phyloP scores from a whole-genome alignment of 2,888 invertebrate genomes.

The Thecocarcelia acutangulata region DNA sequence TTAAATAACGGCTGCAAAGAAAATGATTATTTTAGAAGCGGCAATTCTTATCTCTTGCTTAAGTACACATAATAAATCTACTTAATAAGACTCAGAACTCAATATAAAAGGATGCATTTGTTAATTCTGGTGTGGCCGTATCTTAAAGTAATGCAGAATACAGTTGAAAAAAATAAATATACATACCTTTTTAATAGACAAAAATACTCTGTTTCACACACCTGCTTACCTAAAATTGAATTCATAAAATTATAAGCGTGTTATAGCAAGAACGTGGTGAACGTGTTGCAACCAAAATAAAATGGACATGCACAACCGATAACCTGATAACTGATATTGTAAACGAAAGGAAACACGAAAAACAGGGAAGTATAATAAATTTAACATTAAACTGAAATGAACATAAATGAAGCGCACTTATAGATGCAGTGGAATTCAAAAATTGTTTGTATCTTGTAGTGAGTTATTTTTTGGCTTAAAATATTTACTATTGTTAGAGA shows the following conservation, averaged over 20 bases:
- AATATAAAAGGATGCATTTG: no score
- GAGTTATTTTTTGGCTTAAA: no score
- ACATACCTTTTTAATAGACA: not conserved
- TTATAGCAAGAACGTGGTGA: slow-evolving; percentile 62
- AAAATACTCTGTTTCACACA: not conserved
- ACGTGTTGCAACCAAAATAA: slow-evolving; percentile 48
- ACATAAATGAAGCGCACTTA: not conserved
- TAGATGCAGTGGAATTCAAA: slow-evolving; percentile 8
- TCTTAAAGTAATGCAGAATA: no score
- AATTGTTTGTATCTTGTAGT: not conserved
- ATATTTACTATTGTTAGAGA: no score
- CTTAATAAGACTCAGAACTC: no score
- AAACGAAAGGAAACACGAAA: slow-evolving; percentile 16
- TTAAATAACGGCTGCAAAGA: no score
- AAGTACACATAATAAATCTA: no score
- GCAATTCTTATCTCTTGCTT: no score
- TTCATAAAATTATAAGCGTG: slow-evolving; percentile 53
- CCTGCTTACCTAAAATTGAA: slow-evolving; percentile 55
- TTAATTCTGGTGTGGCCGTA: no score
- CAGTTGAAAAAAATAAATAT: not conserved
- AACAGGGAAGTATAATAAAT: slow-evolving; percentile 33
- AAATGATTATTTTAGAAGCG: no score
- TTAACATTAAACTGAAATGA: slow-evolving; percentile 8
- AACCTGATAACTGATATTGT: slow-evolving; percentile 40
- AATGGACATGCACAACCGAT: slow-evolving; percentile 9